Base-by-base conservation (phyloP, 2,113 vertebrate genomes). In the Leptobrachium leishanense region DNA sequence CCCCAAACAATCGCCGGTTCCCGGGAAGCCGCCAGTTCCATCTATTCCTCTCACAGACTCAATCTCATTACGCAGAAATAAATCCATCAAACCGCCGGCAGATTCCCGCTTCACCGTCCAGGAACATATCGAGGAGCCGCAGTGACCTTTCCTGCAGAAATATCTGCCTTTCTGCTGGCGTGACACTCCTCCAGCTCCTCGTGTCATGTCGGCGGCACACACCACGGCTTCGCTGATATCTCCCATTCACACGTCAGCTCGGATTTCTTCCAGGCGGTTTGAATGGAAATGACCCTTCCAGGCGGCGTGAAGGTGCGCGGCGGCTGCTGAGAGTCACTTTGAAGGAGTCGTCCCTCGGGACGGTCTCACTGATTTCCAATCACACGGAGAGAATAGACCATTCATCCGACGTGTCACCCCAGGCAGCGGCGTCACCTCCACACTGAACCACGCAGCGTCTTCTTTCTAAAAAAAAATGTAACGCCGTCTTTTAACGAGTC, bases 191-290 rank as follows among this genome's bases (percentile, higher is more conserved):
- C 57, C 41, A 39, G 62, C 62, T 1, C 10, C 39, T 64, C 39
- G 63, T 74, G 42, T 42, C 57, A 39, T 74, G 72, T 75, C 73
- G 46, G 57, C 12, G 57, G 57, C 12, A 43, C 12, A 13, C 41
- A 40, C 41, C 44, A 31, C 41, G 31, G 55, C 7, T 12, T 75
- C 59, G 42, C 39, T 50, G 4, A 46, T 64, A 63, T 44, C 59
- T 74, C 20, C 54, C 40, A 62, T 74, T 75, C 64, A 46, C 57
- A 44, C 46, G 73, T 75, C 73, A 75, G 43, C 42, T 46, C 15
- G 64, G 73, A 75, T 75, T 75, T 75, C 42, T 75, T 65, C 65
- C 59, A 40, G 20, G 72, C 62, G 8, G 46, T 65, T 65, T 64
- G 59, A 75, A 64, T 75, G 57, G 46, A 75, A 75, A 75, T 64